Base-by-base conservation (phyloP, 2,888 invertebrate species). In the Yponomeuta malinellus region DNA sequence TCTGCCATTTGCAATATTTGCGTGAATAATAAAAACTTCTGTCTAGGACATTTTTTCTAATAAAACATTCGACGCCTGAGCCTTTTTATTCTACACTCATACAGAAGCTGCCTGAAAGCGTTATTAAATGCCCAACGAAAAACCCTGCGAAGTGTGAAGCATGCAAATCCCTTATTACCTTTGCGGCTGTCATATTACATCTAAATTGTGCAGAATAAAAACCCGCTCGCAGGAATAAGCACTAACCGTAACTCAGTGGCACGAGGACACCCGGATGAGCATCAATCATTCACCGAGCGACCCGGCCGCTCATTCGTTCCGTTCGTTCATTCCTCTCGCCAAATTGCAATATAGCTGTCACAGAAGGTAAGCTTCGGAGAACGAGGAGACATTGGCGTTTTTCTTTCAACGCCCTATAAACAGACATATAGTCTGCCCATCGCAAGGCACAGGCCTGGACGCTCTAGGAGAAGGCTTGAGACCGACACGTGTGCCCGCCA, bases 261-360 rank as follows among this genome's bases (percentile, higher is more conserved):
- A 59, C 52, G 15, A 59, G 12, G 52, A 15, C 52, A 59, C 52
- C 52, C 52, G 52, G 52, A 59, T 59, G 52, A 59, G 4, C 52
- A 59, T 59, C 15, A 59, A 59, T 59, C 52, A 59, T 59, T 59
- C 52, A 59, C 52, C 52, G 52, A 59, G 52, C 52, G 52, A 59
- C 12, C 52, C 52, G 15, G 15, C 15, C 52, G 15, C 52, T 59
- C 52, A 59, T 59, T 59, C 52, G 12, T 52, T 52, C 52, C 52
- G 15, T 52, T 52, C 52, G 52, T 52, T 52, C 52, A 59, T 59
- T 15, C 15, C 52, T 59, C 15, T 59, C 15, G 15, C 12, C 12
- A 1, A 59, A 15, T 59, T 5, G 52, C 52, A 59, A 43, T 43
- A 8, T 43, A 43, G 43, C 43, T 43, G 43, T 15, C 52, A 59